Conservation (phyloP, 1,140 invertebrate species). For the Drosophila nigrodunni region DNA sequence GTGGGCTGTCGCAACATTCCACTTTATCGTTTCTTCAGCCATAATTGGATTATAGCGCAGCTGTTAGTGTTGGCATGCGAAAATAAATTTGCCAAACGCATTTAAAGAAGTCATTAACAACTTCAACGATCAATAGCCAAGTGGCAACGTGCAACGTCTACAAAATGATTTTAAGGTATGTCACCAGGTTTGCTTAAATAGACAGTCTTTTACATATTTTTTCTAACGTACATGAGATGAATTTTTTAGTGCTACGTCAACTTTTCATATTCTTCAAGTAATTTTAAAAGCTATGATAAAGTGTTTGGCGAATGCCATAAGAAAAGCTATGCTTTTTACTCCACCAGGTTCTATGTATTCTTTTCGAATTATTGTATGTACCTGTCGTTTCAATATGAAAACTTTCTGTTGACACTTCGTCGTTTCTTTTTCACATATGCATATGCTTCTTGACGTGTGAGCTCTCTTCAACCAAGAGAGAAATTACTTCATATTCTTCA, state of each 20-base stretch:
- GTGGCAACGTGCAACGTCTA: conserved; percentile 72
- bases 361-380: conserved; percentile 65
- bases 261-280: conserved; percentile 57
- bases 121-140: conserved; percentile 57
- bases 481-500: conserved; percentile 42
- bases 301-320: conserved; percentile 20
- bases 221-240: conserved; percentile 48
- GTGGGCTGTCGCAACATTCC: conserved; percentile 53
- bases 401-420: conserved; percentile 40
- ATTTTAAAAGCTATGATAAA: conserved; percentile 38
- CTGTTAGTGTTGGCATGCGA: conserved; percentile 49
- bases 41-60: conserved; percentile 71
- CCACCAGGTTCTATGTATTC: conserved; percentile 36
- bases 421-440: conserved; percentile 23
- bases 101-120: conserved; percentile 74
- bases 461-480: conserved; percentile 54
- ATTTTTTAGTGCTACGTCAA: conserved; percentile 43
- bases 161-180: conserved; percentile 81
- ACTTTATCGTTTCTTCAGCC: conserved; percentile 32
- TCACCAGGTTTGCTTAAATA: conserved; percentile 24
- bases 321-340: conserved; percentile 33
- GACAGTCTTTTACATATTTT: neutral
- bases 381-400: conserved; percentile 35
- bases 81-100: conserved; percentile 53
- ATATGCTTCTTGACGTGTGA: conserved; percentile 50